These are phyloP conservation scores for Thunnus albacares DNA, from an alignment of 2,797 vertebrate genomes.

Conservation along the genomic window DNA sequence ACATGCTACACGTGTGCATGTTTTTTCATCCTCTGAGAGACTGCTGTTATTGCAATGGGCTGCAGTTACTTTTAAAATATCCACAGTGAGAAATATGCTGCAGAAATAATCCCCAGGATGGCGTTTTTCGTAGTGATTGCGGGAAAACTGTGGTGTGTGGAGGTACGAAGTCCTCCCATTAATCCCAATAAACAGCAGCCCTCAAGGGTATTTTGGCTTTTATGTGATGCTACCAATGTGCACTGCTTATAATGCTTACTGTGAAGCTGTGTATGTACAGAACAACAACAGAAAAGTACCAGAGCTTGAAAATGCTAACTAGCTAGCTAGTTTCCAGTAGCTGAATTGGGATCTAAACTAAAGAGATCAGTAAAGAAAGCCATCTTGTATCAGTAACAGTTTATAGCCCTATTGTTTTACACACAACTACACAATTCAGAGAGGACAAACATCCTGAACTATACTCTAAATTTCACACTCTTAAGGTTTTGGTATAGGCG, in stretches of 20 bases:
- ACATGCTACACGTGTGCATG: conserved; percentile 52
- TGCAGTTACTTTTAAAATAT: conserved; percentile 42
- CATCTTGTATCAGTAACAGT: not conserved
- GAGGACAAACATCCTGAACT: too few species aligned
- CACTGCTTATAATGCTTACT: not conserved
- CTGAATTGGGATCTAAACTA: not conserved
- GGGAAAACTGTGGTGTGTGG: conserved; percentile 24
- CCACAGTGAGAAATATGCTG: conserved; percentile 34
- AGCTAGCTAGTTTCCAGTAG: not conserved
- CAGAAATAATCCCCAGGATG: conserved; percentile 31
- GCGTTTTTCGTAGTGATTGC: not conserved
- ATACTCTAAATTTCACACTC: too few species aligned
- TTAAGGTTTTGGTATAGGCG: too few species aligned
- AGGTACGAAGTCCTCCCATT: conserved; percentile 23
- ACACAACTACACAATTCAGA: not conserved
- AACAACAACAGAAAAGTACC: not conserved
- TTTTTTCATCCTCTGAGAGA: conserved; percentile 48
- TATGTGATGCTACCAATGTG: not conserved
- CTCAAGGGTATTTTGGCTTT: not conserved
- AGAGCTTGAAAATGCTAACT: not conserved
- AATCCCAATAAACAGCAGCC: conserved; percentile 23
- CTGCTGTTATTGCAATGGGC: conserved; percentile 52
- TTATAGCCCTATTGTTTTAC: too few species aligned
- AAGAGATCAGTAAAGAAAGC: not conserved
- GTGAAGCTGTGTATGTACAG: not conserved